Evolutionary conservation across 2,113 vertebrate species (phyloP).

Genomic region (Callorhinus ursinus): DNA sequence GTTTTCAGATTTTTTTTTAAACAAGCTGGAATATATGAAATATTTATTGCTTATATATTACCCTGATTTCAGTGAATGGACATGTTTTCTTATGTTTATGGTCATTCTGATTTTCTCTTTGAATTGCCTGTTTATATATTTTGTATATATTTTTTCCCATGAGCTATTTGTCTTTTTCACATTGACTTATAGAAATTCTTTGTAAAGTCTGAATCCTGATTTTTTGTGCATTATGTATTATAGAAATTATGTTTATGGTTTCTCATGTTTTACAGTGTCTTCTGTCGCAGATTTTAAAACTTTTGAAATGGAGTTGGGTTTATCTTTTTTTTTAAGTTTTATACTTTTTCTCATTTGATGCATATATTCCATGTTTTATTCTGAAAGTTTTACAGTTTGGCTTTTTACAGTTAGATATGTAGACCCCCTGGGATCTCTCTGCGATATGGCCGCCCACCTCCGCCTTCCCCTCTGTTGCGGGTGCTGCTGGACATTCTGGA

Average conservation of each 20-base stretch:
- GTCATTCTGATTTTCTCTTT: not conserved
- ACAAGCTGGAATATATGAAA: not conserved
- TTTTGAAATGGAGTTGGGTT: not conserved
- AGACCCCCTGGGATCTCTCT: too few relatives aligned
- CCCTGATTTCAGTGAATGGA: not conserved
- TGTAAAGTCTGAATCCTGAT: not conserved
- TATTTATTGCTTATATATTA: not conserved
- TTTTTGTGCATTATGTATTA: not conserved
- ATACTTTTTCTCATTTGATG: not conserved
- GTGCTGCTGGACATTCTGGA: not conserved
- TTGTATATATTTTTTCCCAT: not conserved
- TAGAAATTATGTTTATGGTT: not conserved
- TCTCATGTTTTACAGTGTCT: not conserved
- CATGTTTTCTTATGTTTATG: not conserved
- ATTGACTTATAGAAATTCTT: not conserved
- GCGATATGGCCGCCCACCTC: fast-evolving
- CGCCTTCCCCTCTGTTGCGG: fast-evolving
- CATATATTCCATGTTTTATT: not conserved
- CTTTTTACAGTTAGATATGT: not conserved
- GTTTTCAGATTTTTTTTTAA: not conserved
- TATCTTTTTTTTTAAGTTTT: not conserved
- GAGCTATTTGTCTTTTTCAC: not conserved
- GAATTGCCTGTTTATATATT: not conserved
- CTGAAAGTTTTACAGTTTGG: not conserved
- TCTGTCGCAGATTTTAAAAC: not conserved